Percentiles rank a stretch among this genome's conserved stretches.
Evolutionary conservation across 2,113 vertebrate species (phyloP).

Genomic region (Benitochromis conjunctus): DNA sequence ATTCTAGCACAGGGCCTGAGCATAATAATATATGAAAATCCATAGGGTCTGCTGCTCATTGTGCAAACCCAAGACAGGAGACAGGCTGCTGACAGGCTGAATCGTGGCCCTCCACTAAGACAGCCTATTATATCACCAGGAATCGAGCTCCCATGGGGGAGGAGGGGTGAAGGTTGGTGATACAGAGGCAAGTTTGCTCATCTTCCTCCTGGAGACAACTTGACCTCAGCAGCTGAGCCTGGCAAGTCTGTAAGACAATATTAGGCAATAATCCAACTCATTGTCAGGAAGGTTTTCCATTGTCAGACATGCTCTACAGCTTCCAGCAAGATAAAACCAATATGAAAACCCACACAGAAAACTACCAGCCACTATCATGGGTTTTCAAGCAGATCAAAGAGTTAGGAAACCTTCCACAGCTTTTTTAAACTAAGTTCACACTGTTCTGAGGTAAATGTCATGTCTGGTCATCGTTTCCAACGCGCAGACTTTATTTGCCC

Average conservation of each 20-base stretch:
- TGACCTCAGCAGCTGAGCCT: slow-evolving; percentile 27
- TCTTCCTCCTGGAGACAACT: slow-evolving; percentile 13
- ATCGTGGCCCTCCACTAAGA: not conserved
- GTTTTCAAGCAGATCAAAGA: not conserved
- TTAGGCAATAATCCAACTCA: not conserved
- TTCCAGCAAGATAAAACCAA: not conserved
- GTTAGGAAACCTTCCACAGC: not conserved
- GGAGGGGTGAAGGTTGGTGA: not conserved
- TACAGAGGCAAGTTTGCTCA: not conserved
- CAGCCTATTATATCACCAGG: slow-evolving; percentile 22
- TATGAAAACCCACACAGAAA: not conserved
- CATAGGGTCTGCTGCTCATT: slow-evolving; percentile 30
- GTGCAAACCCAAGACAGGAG: slow-evolving; percentile 8
- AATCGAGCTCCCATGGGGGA: not conserved
- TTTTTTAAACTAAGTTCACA: not conserved
- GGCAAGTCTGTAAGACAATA: not conserved
- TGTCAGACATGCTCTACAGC: not conserved
- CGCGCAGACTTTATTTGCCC: not conserved
- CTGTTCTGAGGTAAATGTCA: not conserved
- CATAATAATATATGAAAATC: slow-evolving; percentile 56
- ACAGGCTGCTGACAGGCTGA: slow-evolving; percentile 34
- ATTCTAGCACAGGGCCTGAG: slow-evolving; percentile 30
- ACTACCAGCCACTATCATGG: not conserved
- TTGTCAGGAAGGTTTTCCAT: not conserved
- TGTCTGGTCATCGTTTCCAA: not conserved